Conservation (phyloP, 2,797 vertebrate species). For the Nannoperca obscura region DNA sequence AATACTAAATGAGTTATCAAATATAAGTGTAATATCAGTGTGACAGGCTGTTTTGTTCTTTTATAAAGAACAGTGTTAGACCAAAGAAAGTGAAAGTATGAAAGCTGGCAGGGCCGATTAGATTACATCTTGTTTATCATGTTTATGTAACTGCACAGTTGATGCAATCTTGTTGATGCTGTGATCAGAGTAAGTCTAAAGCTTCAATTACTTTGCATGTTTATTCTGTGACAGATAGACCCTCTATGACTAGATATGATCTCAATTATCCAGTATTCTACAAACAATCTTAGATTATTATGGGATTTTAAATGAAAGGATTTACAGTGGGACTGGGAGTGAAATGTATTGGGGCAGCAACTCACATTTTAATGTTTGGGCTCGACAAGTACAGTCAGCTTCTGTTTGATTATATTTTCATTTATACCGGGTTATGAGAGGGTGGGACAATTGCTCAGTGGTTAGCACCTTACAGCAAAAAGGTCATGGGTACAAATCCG, state of each 20-base stretch:
- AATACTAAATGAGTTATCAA: neutral
- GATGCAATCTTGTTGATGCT: slow-evolving; percentile 42
- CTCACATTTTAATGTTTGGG: slow-evolving; percentile 36
- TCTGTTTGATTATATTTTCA: slow-evolving; percentile 49
- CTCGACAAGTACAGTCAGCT: slow-evolving; percentile 21
- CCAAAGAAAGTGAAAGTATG: slow-evolving; percentile 4
- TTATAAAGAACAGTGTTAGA: slow-evolving; percentile 6
- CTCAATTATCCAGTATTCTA: slow-evolving; percentile 33
- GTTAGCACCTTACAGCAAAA: slow-evolving; percentile 16
- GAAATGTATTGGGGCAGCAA: slow-evolving; percentile 18
- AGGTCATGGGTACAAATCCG: slow-evolving; percentile 5
- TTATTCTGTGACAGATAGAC: slow-evolving; percentile 19
- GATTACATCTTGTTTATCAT: slow-evolving; percentile 47
- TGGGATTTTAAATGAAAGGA: slow-evolving; percentile 48
- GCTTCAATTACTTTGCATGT: slow-evolving; percentile 19
- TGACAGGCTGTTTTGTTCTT: slow-evolving; percentile 8
- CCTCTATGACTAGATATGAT: slow-evolving; percentile 31
- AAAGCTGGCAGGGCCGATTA: slow-evolving; percentile 23
- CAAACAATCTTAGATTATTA: slow-evolving; percentile 49
- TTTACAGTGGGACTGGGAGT: slow-evolving; percentile 30
- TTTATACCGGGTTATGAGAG: slow-evolving; percentile 50
- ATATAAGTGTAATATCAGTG: neutral
- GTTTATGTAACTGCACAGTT: slow-evolving; percentile 46
- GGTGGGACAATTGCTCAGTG: slow-evolving; percentile 14
- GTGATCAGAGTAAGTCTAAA: slow-evolving; percentile 52